These are phyloP conservation scores for Pandemis corylana DNA, from an alignment of 2,888 invertebrate genomes.

Conservation along the genomic window DNA sequence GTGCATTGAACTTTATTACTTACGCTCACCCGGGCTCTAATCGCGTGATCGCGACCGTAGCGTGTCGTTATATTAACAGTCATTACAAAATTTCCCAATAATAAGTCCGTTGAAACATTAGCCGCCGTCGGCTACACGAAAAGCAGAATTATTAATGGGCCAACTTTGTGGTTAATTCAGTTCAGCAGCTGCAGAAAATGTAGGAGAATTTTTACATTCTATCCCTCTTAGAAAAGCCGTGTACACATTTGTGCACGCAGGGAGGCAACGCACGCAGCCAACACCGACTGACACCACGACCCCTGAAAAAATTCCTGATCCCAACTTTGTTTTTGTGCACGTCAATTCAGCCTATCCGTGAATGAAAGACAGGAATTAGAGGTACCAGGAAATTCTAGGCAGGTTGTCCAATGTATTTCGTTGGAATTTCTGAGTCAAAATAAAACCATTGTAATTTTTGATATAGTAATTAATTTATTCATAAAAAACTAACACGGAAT, in stretches of 20 bases:
- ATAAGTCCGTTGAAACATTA: constrained; percentile 77
- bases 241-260: constrained; percentile 22
- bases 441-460: too few relatives aligned
- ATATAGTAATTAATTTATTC: too few relatives aligned
- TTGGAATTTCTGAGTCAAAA: too few relatives aligned
- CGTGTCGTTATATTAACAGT: constrained; percentile 80
- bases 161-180: constrained; percentile 73
- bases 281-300: constrained; percentile 38
- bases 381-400: background rate
- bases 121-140: constrained; percentile 73
- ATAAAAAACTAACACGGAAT: too few relatives aligned
- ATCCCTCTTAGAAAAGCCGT: constrained; percentile 48
- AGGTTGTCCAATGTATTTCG: too few relatives aligned
- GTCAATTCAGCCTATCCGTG: background rate
- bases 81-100: constrained; percentile 82
- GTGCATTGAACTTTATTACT: constrained; percentile 65
- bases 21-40: constrained; percentile 56
- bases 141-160: constrained; percentile 78
- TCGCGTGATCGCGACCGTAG: constrained; percentile 71
- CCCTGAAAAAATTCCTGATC: constrained; percentile 18
- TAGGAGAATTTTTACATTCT: constrained; percentile 63
- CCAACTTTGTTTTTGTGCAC: constrained; percentile 1
- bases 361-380: background rate
- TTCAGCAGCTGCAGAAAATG: constrained; percentile 74
- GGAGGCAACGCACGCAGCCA: constrained; percentile 28